Percentiles rank a stretch among this genome's conserved stretches.
Evolutionary conservation across 2,113 vertebrate genomes (phyloP).

Genomic region (Pluvianellus socialis): DNA sequence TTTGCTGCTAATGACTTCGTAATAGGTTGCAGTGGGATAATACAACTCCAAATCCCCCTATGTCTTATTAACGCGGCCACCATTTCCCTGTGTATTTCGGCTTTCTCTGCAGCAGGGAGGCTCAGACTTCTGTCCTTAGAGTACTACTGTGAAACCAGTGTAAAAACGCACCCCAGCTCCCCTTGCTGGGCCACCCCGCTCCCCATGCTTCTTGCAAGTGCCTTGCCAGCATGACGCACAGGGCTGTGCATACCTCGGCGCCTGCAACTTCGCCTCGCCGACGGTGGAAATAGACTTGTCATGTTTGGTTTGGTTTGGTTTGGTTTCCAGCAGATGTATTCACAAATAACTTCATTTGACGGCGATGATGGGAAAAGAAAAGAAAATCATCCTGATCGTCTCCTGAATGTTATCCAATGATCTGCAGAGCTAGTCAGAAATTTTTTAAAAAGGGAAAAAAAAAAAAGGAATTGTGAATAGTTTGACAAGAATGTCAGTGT

Average conservation of each 20-base stretch:
- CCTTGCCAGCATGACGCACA: neutral
- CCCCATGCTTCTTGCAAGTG: neutral
- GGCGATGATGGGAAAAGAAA: constrained; percentile 44
- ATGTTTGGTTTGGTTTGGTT: constrained; percentile 47
- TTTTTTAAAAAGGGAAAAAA: neutral
- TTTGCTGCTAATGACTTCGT: constrained; percentile 40
- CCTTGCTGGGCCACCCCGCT: neutral
- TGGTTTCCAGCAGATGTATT: constrained; percentile 33
- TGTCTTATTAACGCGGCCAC: neutral
- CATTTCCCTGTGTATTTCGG: neutral
- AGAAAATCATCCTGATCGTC: constrained; percentile 33
- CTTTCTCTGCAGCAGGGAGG: neutral
- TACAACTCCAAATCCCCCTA: neutral
- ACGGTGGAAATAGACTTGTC: constrained; percentile 29
- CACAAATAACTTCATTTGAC: constrained; percentile 46
- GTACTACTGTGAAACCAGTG: neutral
- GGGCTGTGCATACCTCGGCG: neutral
- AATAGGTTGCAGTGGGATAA: neutral
- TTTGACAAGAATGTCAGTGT: constrained; percentile 33
- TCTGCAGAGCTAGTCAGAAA: constrained; percentile 17
- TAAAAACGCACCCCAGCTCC: neutral
- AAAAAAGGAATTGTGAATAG: constrained; percentile 12
- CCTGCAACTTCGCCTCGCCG: neutral
- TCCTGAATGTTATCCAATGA: constrained; percentile 31
- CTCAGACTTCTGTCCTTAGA: neutral